Percentiles rank a stretch among this genome's conserved stretches.
Conservation (phyloP, 1,140 invertebrate species). For the Danaus melanippus region DNA sequence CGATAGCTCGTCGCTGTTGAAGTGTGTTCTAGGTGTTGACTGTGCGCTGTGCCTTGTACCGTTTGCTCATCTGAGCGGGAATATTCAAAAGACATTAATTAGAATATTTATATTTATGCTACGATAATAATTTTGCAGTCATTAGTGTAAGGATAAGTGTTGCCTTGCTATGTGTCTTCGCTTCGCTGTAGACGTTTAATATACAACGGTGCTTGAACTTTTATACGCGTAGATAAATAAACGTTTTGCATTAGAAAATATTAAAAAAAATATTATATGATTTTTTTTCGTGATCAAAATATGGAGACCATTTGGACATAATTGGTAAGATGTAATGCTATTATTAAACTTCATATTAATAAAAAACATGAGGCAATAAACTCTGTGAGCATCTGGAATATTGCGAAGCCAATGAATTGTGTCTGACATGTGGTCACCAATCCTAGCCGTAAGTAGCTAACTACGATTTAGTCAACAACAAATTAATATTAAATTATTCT, state of each 20-base stretch:
- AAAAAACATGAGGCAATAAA: slow-evolving; percentile 37
- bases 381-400: slow-evolving; percentile 54
- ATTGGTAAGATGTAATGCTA: slow-evolving; percentile 17
- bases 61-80: slow-evolving; percentile 33
- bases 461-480: slow-evolving; percentile 13
- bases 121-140: slow-evolving; percentile 46
- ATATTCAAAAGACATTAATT: slow-evolving; percentile 34
- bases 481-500: not conserved
- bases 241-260: slow-evolving; percentile 14
- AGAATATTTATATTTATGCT: slow-evolving; percentile 35
- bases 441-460: slow-evolving; percentile 18
- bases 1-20: slow-evolving; percentile 46
- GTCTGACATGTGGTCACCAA: slow-evolving; percentile 60
- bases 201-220: slow-evolving; percentile 49
- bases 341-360: slow-evolving; percentile 4
- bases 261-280: slow-evolving; percentile 9
- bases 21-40: slow-evolving; percentile 47
- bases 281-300: slow-evolving; percentile 5
- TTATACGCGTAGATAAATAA: slow-evolving; percentile 21
- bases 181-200: slow-evolving; percentile 57
- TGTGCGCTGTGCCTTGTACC: slow-evolving; percentile 61
- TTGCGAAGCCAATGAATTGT: slow-evolving; percentile 42
- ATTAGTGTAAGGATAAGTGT: slow-evolving; percentile 56
- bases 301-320: slow-evolving; percentile 3
- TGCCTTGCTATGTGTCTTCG: slow-evolving; percentile 70